phyloP scores from a whole-genome alignment of 2,113 vertebrate genomes.

The Channa argus region DNA sequence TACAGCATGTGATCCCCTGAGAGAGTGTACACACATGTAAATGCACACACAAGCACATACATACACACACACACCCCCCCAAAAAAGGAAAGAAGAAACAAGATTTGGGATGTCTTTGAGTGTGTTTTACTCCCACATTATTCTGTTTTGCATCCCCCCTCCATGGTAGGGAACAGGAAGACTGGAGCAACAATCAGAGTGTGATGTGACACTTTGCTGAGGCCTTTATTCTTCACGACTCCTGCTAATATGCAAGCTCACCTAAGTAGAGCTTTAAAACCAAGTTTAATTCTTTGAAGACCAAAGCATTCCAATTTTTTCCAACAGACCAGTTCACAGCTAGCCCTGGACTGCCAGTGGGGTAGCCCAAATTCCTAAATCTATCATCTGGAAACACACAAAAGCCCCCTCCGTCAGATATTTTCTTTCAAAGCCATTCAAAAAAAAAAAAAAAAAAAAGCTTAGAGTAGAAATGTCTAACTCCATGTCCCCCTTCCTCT shows the following conservation, averaged over 20 bases:
- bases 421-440: constrained; percentile 86
- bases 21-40: constrained; percentile 56
- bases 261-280: constrained; percentile 97
- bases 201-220: constrained; percentile 85
- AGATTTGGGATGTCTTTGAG: constrained; percentile 76
- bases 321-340: constrained; percentile 99
- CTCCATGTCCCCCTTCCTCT: constrained; percentile 76
- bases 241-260: constrained; percentile 94
- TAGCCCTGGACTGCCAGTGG: constrained; percentile 96
- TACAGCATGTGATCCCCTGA: constrained; percentile 61
- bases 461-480: constrained; percentile 92
- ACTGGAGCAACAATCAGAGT: constrained; percentile 78
- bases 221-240: constrained; percentile 89
- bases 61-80: constrained; percentile 33
- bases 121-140: constrained; percentile 73
- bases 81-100: constrained; percentile 72
- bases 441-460: constrained; percentile 77
- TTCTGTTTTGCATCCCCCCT: constrained; percentile 62
- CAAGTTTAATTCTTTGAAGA: constrained; percentile 99
- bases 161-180: constrained; percentile 61
- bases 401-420: constrained; percentile 93
- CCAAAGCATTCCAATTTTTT: constrained; percentile 98
- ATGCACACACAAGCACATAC: constrained; percentile 35
- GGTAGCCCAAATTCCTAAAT: constrained; percentile 99
- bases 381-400: constrained; percentile 99